These are phyloP conservation scores for Ptychadena robeensis DNA, from an alignment of 2,797 vertebrate species.

Conservation along the genomic window DNA sequence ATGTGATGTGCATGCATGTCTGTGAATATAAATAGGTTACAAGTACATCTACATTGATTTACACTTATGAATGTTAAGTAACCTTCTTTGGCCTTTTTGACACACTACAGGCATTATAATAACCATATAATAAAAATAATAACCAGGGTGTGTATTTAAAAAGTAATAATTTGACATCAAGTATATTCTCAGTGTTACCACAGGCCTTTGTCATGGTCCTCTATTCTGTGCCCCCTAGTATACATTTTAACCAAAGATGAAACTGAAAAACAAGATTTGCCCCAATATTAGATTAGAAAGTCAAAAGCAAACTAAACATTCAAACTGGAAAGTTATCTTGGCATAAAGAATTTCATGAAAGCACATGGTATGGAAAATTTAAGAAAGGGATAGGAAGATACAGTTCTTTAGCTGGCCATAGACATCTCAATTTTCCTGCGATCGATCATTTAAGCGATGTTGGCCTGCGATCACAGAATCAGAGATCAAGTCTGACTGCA, in stretches of 20 bases:
- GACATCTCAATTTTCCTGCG: too few species aligned
- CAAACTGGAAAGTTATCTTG: too few species aligned
- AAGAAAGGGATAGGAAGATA: too few species aligned
- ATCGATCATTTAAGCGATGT: too few species aligned
- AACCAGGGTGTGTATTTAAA: not conserved
- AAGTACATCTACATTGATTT: constrained; percentile 16
- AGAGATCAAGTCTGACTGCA: too few species aligned
- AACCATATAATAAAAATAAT: constrained; percentile 11
- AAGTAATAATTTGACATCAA: not conserved
- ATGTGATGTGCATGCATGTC: constrained; percentile 18
- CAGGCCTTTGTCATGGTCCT: not conserved
- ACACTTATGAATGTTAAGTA: constrained; percentile 29
- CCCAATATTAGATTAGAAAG: too few species aligned
- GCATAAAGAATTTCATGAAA: too few species aligned
- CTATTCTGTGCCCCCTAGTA: not conserved
- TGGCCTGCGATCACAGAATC: too few species aligned
- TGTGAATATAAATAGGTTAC: constrained; percentile 26
- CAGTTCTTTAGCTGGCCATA: too few species aligned
- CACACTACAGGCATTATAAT: not conserved
- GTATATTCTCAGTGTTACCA: not conserved
- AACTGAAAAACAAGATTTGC: too few species aligned
- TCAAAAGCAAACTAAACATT: too few species aligned
- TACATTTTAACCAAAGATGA: not conserved
- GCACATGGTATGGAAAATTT: too few species aligned
- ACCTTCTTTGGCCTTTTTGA: constrained; percentile 18